Evolutionary conservation across 2,797 vertebrate species (phyloP).

Genomic region (Pseudotriccus pelzelni): DNA sequence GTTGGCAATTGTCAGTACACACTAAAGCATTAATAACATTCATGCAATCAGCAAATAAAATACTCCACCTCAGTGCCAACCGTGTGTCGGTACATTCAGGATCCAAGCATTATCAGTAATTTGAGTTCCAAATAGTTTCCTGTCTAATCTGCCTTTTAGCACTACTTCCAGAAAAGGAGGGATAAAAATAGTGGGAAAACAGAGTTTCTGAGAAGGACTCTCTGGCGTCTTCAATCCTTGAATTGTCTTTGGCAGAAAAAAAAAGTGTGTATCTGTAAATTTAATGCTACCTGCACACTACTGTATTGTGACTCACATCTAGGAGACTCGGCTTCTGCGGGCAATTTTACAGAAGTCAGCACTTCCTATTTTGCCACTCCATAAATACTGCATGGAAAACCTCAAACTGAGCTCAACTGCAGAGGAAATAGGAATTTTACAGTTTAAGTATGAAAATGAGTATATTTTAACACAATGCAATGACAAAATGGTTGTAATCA

Average conservation of each 20-base stretch:
- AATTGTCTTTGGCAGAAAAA: not conserved
- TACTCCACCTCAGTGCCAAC: not conserved
- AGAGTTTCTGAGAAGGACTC: not conserved
- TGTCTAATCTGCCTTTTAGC: not conserved
- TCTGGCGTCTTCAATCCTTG: not conserved
- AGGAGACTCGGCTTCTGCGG: not conserved
- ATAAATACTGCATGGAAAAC: not conserved
- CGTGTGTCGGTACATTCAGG: not conserved
- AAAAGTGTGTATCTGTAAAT: not conserved
- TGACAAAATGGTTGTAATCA: not conserved
- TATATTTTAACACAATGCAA: not conserved
- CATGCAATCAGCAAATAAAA: not conserved
- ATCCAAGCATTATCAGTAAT: not conserved
- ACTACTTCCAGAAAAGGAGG: not conserved
- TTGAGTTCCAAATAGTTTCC: not conserved
- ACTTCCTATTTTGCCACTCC: not conserved
- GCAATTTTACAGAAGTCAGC: not conserved
- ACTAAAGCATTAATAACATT: not conserved
- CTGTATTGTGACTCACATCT: not conserved
- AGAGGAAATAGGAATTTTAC: not conserved
- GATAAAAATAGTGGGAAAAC: not conserved
- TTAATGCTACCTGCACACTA: accelerated
- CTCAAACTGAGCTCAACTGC: not conserved
- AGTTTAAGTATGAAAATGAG: not conserved
- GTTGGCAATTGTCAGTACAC: not conserved